Conservation (phyloP, 2,888 invertebrate species). For the Dicycla oo region DNA sequence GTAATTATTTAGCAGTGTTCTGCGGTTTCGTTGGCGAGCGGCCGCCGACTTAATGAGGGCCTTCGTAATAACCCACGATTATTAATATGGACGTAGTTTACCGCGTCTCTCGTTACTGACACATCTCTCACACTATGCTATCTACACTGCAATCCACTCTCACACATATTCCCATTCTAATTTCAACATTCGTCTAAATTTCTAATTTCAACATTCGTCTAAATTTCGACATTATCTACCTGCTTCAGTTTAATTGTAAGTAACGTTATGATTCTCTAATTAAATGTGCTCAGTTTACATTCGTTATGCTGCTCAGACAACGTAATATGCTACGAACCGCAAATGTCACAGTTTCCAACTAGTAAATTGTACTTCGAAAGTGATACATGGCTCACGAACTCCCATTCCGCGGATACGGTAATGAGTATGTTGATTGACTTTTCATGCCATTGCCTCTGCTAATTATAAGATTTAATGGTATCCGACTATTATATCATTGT, state of each 20-base stretch:
- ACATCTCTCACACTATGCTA: conserved; percentile 70
- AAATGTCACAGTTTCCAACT: conserved; percentile 78
- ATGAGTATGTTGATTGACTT: conserved; percentile 79
- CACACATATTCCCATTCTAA: conserved; percentile 54
- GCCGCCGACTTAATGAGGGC: conserved; percentile 85
- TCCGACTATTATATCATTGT: conserved; percentile 74
- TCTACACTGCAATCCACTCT: conserved; percentile 70
- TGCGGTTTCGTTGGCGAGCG: conserved; percentile 86
- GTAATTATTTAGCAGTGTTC: conserved; percentile 89
- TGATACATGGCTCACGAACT: conserved; percentile 81
- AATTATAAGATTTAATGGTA: conserved; percentile 79
- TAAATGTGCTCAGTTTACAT: conserved; percentile 69
- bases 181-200: too few species aligned
- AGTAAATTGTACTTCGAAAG: conserved; percentile 83
- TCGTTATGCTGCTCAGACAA: conserved; percentile 65
- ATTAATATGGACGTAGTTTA: conserved; percentile 86
- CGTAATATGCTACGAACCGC: conserved; percentile 73
- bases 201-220: conserved; percentile 33
- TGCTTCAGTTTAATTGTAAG: conserved; percentile 43
- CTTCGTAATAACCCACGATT: conserved; percentile 86
- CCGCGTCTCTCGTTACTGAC: conserved; percentile 78
- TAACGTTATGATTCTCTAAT: conserved; percentile 65
- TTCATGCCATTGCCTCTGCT: conserved; percentile 76
- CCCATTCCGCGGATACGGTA: conserved; percentile 78
- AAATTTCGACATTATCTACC: conserved; percentile 7